Evolutionary conservation across 2,888 invertebrate genomes (phyloP).

Genomic region (Agrenia bidenticulata): DNA sequence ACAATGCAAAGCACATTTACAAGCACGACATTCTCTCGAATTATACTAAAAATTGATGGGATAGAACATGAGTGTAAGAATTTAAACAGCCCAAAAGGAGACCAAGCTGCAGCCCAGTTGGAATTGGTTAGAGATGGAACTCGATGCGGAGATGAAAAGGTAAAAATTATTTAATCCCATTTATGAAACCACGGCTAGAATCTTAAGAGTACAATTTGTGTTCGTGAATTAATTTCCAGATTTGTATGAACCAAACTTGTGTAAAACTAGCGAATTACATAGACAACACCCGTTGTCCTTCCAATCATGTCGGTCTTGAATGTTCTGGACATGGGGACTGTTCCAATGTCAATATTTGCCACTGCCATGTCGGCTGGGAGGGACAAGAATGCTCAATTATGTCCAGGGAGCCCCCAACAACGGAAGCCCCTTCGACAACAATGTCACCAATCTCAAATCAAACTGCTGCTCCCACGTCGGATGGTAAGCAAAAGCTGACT

Average conservation of each 20-base stretch:
- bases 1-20: slow-evolving; percentile 76
- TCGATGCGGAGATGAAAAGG: slow-evolving; percentile 85
- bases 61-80: slow-evolving; percentile 92
- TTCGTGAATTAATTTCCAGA: slow-evolving; percentile 55
- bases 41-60: slow-evolving; percentile 84
- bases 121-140: slow-evolving; percentile 93
- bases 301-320: slow-evolving; percentile 80
- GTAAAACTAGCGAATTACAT: slow-evolving; percentile 79
- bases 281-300: slow-evolving; percentile 85
- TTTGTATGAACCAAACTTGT: slow-evolving; percentile 94
- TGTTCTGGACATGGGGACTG: slow-evolving; percentile 95
- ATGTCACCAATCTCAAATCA: slow-evolving; percentile 42
- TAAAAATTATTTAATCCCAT: slow-evolving; percentile 54
- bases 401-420: slow-evolving; percentile 61
- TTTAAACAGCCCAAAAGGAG: slow-evolving; percentile 49
- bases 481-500: slow-evolving; percentile 33
- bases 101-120: slow-evolving; percentile 56
- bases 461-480: slow-evolving; percentile 24
- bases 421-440: slow-evolving; percentile 49
- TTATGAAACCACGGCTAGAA: not conserved
- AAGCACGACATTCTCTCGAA: slow-evolving; percentile 71
- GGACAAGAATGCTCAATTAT: slow-evolving; percentile 83
- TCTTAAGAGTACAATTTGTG: not conserved
- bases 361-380: slow-evolving; percentile 84
- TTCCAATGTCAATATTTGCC: slow-evolving; percentile 88